Evolutionary conservation across 2,888 invertebrate species (phyloP), one percentile per base, ranked within the genome.

Genomic region (Stenoptilia bipunctidactyla): DNA sequence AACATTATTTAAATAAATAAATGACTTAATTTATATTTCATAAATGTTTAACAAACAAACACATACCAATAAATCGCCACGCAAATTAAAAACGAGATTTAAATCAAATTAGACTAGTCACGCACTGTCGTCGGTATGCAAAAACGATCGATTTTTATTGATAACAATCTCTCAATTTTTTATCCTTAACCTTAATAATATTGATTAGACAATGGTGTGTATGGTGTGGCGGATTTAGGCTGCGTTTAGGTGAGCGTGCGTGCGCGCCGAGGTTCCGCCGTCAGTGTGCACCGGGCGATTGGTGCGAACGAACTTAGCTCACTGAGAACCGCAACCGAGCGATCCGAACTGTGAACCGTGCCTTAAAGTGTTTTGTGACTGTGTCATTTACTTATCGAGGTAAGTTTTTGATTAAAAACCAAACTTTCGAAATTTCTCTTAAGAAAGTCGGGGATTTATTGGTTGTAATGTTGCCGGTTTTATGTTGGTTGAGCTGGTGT

Each of bases 131-230:
- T n/a, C n/a, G n/a, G n/a, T n/a, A n/a, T n/a, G n/a, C n/a, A n/a
- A n/a, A n/a, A n/a, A n/a, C n/a, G n/a, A n/a, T n/a, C n/a, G n/a
- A 20, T 20, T 20, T 20, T 20, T 20, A 20, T 20, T 8, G 20
- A 20, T 20, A 20, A 20, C 8, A 5, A 20, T 20, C 20, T 20
- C 20, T 20, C 20, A 51, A 56, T 65, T 66, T 68, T 56, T 53
- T 69, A 77, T 80, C 77, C 76, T 80, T 80, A 72, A 79, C 80
- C 77, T 80, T 77, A 75, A 71, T 77, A 61, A 54, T 45, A 40
- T 20, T 48, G 49, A 41, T 45, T 20, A 42, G 49, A 43, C 44
- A 45, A 44, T 47, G 45, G 46, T 39, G 46, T 51, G 50, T 53
- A 57, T 62, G 61, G 58, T 72, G 60, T 64, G 63, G 60, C 69